phyloP scores from a whole-genome alignment of 2,113 vertebrate species.

The Desmodus rotundus region DNA sequence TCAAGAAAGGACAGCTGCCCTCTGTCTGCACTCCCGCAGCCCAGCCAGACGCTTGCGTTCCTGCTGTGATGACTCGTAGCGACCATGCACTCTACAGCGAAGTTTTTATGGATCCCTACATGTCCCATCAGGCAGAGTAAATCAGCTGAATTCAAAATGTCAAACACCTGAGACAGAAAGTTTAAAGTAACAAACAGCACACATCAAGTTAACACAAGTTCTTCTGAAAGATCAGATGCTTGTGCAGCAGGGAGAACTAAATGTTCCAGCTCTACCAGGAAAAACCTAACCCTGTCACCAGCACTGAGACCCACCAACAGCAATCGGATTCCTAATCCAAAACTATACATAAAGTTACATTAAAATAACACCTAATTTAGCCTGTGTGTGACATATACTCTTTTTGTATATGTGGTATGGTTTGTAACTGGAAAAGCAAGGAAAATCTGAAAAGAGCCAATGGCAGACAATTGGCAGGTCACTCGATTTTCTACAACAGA shows the following conservation, averaged over 20 bases:
- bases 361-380: background rate
- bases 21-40: conserved; percentile 85
- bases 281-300: background rate
- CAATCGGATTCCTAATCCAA: background rate
- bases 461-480: background rate
- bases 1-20: conserved; percentile 87
- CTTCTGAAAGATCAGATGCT: background rate
- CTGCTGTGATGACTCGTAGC: conserved; percentile 75
- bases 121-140: conserved; percentile 91
- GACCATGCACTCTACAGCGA: conserved; percentile 87
- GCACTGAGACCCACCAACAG: background rate
- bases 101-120: conserved; percentile 77
- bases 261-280: background rate
- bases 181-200: conserved; percentile 10
- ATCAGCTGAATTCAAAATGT: conserved; percentile 90
- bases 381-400: background rate
- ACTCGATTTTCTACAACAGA: background rate
- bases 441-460: background rate
- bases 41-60: conserved; percentile 85
- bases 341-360: background rate
- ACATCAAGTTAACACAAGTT: background rate
- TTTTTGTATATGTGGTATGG: background rate
- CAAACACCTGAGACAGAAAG: conserved; percentile 85
- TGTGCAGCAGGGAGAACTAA: background rate
- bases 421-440: background rate